phyloP scores from a whole-genome alignment of 2,113 vertebrate genomes.

The Poicephalus gulielmi region DNA sequence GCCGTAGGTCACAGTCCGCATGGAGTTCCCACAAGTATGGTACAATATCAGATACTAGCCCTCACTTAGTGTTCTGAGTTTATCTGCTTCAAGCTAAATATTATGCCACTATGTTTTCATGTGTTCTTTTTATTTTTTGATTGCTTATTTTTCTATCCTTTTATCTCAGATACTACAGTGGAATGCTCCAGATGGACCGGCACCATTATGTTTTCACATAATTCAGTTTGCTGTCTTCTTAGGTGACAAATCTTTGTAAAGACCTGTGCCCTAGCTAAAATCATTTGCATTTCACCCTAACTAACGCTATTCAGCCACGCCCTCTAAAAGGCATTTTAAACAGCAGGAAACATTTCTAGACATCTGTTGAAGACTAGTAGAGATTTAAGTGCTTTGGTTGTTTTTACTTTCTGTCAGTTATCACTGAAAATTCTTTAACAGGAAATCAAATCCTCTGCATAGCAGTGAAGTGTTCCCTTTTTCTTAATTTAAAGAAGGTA shows the following conservation, averaged over 20 bases:
- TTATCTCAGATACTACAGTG: not conserved
- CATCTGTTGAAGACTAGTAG: not conserved
- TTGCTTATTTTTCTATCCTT: not conserved
- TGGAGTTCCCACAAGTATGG: not conserved
- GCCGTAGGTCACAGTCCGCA: not conserved
- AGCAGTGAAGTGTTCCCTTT: not conserved
- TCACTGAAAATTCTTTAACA: not conserved
- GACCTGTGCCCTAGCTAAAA: accelerated
- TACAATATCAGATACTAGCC: not conserved
- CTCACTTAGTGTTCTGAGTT: not conserved
- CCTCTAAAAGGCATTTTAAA: not conserved
- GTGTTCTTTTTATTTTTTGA: not conserved
- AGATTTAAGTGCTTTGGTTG: not conserved
- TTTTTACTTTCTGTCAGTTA: not conserved
- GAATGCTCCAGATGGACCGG: not conserved
- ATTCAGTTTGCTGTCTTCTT: not conserved
- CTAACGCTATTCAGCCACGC: accelerated
- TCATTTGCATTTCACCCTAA: not conserved
- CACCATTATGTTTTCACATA: not conserved
- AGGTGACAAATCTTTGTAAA: not conserved
- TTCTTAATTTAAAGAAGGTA: not conserved
- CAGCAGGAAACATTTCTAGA: not conserved
- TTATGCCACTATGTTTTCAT: not conserved
- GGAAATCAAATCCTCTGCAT: not conserved
- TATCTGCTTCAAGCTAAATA: not conserved